These are phyloP conservation scores for Macquaria australasica DNA, from an alignment of 2,113 vertebrate species.

Conservation along the genomic window DNA sequence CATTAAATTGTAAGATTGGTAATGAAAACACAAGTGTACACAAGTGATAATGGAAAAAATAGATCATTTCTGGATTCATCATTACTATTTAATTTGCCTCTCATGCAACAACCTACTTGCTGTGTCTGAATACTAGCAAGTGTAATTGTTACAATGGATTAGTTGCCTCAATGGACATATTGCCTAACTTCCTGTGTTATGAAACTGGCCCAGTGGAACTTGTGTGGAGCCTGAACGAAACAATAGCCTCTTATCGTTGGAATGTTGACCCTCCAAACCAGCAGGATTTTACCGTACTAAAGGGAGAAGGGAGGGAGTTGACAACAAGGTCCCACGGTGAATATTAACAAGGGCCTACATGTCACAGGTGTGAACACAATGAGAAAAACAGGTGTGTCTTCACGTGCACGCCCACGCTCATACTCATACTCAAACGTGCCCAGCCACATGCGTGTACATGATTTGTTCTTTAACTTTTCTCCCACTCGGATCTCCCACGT, in stretches of 20 bases:
- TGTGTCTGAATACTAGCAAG: constrained; percentile 40
- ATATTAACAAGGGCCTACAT: constrained; percentile 13
- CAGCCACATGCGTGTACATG: not conserved
- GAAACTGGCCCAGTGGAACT: constrained; percentile 60
- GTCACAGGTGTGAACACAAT: constrained; percentile 27
- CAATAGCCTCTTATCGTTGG: constrained; percentile 72
- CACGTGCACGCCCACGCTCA: not conserved
- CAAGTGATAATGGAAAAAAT: not conserved
- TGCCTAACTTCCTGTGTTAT: constrained; percentile 70
- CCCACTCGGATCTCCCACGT: constrained; percentile 9
- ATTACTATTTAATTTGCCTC: constrained; percentile 19
- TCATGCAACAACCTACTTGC: constrained; percentile 14
- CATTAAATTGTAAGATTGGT: not conserved
- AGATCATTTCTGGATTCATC: not conserved
- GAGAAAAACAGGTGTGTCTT: constrained; percentile 31
- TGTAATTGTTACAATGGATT: constrained; percentile 48
- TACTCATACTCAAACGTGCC: not conserved
- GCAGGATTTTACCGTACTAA: constrained; percentile 24
- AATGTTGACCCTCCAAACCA: constrained; percentile 66
- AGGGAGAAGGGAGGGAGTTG: constrained; percentile 27
- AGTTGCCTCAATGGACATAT: constrained; percentile 52
- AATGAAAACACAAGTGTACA: not conserved
- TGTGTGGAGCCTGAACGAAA: constrained; percentile 52
- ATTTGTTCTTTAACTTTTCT: constrained; percentile 2
- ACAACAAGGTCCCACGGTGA: constrained; percentile 10